phyloP scores from a whole-genome alignment of 2,797 vertebrate genomes.

The Silurus lanzhouensis region DNA sequence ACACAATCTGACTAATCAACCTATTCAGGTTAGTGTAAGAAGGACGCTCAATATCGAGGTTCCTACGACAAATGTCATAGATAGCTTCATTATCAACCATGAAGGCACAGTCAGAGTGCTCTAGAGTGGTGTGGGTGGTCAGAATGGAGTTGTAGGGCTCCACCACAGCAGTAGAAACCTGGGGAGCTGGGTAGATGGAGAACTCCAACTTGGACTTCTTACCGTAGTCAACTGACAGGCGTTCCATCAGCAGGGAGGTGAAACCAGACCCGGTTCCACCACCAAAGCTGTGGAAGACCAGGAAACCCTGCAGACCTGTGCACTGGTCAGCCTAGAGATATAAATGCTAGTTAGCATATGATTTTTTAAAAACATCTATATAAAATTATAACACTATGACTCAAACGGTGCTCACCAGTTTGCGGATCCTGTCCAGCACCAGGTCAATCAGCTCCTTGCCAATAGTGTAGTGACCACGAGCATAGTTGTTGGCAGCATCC shows the following conservation, averaged over 20 bases:
- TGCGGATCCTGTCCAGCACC: constrained; percentile 59
- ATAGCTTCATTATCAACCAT: constrained; percentile 71
- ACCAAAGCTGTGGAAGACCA: no score
- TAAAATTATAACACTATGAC: background rate
- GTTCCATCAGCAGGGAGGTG: constrained; percentile 64
- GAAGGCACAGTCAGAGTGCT: constrained; percentile 77
- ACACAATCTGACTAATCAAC: constrained; percentile 56
- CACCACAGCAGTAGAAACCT: constrained; percentile 59
- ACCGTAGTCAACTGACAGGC: no score
- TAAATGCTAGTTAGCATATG: background rate
- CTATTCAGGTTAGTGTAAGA: constrained; percentile 80
- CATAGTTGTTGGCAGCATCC: constrained; percentile 61
- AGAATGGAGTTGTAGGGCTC: constrained; percentile 82
- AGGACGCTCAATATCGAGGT: constrained; percentile 77
- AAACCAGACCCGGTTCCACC: constrained; percentile 80
- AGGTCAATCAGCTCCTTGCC: constrained; percentile 62
- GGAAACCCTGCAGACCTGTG: constrained; percentile 66
- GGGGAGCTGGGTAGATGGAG: no score
- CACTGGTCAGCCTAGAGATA: constrained; percentile 67
- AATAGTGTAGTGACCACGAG: constrained; percentile 61
- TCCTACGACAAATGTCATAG: constrained; percentile 81
- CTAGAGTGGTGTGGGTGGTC: constrained; percentile 75
- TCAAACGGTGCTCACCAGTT: constrained; percentile 42
- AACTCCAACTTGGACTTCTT: no score
- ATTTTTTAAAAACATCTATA: background rate